Conservation (phyloP, 2,113 vertebrate species). For the Hippotragus niger region DNA sequence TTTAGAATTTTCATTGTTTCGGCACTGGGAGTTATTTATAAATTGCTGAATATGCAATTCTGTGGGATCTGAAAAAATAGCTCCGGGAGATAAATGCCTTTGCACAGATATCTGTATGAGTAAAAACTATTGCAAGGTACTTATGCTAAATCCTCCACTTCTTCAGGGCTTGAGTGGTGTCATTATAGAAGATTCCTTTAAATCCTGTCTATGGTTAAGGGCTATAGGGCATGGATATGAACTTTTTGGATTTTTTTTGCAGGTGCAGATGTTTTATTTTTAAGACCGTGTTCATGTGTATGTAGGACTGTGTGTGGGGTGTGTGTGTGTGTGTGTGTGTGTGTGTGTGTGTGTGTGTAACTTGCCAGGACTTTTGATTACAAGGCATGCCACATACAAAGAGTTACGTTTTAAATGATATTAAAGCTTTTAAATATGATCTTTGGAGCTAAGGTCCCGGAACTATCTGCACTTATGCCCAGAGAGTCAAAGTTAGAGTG, state of each 20-base stretch:
- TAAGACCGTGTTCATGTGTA: not conserved
- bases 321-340: not conserved
- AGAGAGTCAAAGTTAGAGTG: constrained; percentile 78
- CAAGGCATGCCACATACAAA: constrained; percentile 38
- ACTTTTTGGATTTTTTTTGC: constrained; percentile 76
- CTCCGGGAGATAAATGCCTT: constrained; percentile 78
- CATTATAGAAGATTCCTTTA: constrained; percentile 74
- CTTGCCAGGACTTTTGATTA: constrained; percentile 56
- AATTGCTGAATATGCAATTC: constrained; percentile 86
- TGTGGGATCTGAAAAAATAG: constrained; percentile 77
- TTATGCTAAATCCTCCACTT: constrained; percentile 77
- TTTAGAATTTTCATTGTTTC: constrained; percentile 82
- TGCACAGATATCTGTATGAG: constrained; percentile 75
- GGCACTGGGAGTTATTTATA: constrained; percentile 79
- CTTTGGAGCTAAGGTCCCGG: constrained; percentile 73
- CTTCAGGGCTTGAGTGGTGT: constrained; percentile 72
- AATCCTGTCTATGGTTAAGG: constrained; percentile 75
- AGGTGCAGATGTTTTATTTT: constrained; percentile 80
- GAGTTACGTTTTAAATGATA: constrained; percentile 63
- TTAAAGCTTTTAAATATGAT: constrained; percentile 76
- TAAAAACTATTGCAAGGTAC: constrained; percentile 80
- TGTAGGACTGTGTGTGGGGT: not conserved
- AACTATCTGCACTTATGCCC: constrained; percentile 71
- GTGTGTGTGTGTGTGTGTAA: not conserved
- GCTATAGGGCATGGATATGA: constrained; percentile 59